phyloP scores from a whole-genome alignment of 2,888 invertebrate species.

The Girardia tigrina region DNA sequence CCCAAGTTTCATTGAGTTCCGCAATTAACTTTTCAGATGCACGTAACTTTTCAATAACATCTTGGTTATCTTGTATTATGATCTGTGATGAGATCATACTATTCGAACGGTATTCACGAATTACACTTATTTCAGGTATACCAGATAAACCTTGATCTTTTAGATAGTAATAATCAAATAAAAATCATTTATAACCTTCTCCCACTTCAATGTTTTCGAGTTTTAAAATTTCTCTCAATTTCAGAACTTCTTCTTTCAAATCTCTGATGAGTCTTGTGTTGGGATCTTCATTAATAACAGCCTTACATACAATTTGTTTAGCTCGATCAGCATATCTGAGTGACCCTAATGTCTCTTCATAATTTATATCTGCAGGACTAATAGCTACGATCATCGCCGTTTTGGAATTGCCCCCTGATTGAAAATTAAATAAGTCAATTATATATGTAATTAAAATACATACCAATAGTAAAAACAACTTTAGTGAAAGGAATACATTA shows the following conservation, averaged over 20 bases:
- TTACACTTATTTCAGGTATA: not conserved
- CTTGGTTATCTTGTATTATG: constrained; percentile 51
- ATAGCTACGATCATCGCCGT: constrained; percentile 99
- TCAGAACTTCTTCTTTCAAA: constrained; percentile 90
- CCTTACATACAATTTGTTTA: constrained; percentile 98
- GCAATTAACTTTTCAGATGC: constrained; percentile 94
- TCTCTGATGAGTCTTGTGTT: constrained; percentile 96
- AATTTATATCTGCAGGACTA: constrained; percentile 98
- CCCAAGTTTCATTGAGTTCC: constrained; percentile 98
- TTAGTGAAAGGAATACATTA: no score
- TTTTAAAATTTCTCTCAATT: constrained; percentile 76
- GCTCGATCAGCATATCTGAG: constrained; percentile 95
- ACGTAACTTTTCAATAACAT: constrained; percentile 88
- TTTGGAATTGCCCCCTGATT: constrained; percentile 74
- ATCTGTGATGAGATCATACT: not conserved
- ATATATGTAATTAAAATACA: no score
- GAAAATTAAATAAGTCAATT: no score
- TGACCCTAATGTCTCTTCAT: constrained; percentile 96
- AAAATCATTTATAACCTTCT: not conserved
- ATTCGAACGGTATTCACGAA: not conserved
- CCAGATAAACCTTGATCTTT: not conserved
- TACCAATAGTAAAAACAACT: no score
- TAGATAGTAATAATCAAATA: not conserved
- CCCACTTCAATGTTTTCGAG: constrained; percentile 75
- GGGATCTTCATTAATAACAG: constrained; percentile 96